Evolutionary conservation across 2,113 vertebrate species (phyloP).

Genomic region (Galbula dea): DNA sequence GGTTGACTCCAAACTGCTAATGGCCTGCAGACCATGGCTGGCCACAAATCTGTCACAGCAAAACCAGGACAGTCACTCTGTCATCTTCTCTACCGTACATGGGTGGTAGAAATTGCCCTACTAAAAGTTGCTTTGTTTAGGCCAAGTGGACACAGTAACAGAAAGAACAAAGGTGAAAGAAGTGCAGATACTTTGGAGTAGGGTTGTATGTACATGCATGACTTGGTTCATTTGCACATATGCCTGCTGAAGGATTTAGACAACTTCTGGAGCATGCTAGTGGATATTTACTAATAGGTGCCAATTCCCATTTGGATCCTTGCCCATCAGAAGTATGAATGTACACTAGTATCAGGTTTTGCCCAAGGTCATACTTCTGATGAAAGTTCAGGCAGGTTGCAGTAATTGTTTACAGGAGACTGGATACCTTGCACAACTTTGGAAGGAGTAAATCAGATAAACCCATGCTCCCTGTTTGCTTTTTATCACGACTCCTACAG

Average conservation of each 20-base stretch:
- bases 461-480: background rate
- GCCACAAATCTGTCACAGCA: too few relatives aligned
- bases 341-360: background rate
- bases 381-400: background rate
- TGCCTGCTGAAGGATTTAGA: background rate
- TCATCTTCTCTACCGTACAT: background rate
- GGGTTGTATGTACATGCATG: background rate
- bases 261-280: background rate
- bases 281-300: background rate
- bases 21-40: too few relatives aligned
- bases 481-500: slow-evolving; percentile 35
- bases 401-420: background rate
- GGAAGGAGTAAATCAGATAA: slow-evolving; percentile 35
- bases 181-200: background rate
- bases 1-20: too few relatives aligned
- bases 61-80: background rate
- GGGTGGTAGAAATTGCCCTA: background rate
- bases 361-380: background rate
- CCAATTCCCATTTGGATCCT: background rate
- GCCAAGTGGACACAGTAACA: background rate
- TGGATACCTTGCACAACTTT: background rate
- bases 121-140: background rate
- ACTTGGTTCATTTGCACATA: background rate
- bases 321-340: background rate
- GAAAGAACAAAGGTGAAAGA: background rate